A percentile compares a stretch with the other conserved stretches of the same genome.
These are phyloP conservation scores for Ictalurus furcatus DNA, from an alignment of 2,113 vertebrate genomes.

Conservation along the genomic window DNA sequence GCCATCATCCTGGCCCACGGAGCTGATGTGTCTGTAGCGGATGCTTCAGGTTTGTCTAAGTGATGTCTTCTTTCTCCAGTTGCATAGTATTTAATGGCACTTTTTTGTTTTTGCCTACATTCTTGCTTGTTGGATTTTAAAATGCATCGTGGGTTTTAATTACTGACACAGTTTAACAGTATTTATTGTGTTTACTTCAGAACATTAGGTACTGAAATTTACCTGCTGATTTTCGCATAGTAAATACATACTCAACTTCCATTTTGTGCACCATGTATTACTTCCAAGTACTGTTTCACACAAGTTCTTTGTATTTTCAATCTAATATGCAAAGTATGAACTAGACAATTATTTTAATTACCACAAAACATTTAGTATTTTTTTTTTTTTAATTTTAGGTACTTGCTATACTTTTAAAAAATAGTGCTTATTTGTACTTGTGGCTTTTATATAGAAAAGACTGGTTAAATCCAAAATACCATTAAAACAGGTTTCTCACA, in stretches of 20 bases:
- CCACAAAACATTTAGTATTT: not conserved
- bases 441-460: not conserved
- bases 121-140: not conserved
- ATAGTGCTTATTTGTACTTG: not conserved
- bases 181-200: not conserved
- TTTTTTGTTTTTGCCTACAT: not conserved
- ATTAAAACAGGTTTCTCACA: not conserved
- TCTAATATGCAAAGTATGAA: not conserved
- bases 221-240: not conserved
- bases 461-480: not conserved
- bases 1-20: slow-evolving; percentile 86
- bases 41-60: slow-evolving; percentile 80
- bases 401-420: not conserved
- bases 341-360: not conserved
- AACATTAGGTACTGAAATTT: not conserved
- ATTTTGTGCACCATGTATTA: too few relatives aligned
- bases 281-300: not conserved
- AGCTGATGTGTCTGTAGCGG: slow-evolving; percentile 82
- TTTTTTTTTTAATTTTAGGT: not conserved
- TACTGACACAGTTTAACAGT: not conserved
- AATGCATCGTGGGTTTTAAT: not conserved
- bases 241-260: not conserved
- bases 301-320: not conserved
- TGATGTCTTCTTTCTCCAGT: not conserved
- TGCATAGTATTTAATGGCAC: not conserved